A percentile compares a stretch with the other conserved stretches of the same genome.
Evolutionary conservation across 1,140 invertebrate species (phyloP).

Genomic region (Cylas formicarius): DNA sequence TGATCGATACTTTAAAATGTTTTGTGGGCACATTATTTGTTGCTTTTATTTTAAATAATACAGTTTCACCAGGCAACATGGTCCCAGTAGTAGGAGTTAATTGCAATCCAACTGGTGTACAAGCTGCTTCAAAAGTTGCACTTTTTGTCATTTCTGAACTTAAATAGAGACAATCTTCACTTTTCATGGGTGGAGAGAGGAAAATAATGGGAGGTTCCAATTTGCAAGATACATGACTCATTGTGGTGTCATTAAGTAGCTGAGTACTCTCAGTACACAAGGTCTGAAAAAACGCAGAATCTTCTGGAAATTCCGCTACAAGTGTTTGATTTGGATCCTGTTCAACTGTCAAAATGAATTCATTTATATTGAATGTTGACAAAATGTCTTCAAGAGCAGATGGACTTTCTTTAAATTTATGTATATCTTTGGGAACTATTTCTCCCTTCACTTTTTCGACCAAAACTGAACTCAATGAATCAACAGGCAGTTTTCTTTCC

Average conservation of each 20-base stretch:
- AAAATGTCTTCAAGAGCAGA: slow-evolving; percentile 20
- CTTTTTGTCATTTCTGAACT: slow-evolving; percentile 19
- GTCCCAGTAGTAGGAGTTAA: slow-evolving; percentile 21
- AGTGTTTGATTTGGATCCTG: slow-evolving; percentile 29
- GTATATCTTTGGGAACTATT: slow-evolving; percentile 26
- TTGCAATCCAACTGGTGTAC: slow-evolving; percentile 13
- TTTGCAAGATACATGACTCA: slow-evolving; percentile 12
- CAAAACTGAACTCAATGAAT: slow-evolving; percentile 22
- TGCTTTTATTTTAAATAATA: slow-evolving; percentile 21
- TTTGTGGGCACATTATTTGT: slow-evolving; percentile 2
- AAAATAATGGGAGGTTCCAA: slow-evolving; percentile 25
- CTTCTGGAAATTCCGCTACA: slow-evolving; percentile 23
- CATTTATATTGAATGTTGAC: slow-evolving; percentile 19
- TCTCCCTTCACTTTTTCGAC: slow-evolving; percentile 25
- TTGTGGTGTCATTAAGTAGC: slow-evolving; percentile 5
- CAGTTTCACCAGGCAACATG: slow-evolving; percentile 19
- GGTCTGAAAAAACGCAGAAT: slow-evolving; percentile 28
- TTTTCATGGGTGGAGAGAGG: slow-evolving; percentile 24
- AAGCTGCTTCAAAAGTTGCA: slow-evolving; percentile 23
- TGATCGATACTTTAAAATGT: slow-evolving; percentile 21
- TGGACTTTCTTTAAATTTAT: slow-evolving; percentile 23
- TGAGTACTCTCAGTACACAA: slow-evolving; percentile 24
- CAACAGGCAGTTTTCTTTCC: slow-evolving; percentile 21
- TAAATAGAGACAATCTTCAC: slow-evolving; percentile 24
- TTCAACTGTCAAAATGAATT: slow-evolving; percentile 29